Conservation (phyloP, 2,888 invertebrate genomes). For the Epinotia ramella region DNA sequence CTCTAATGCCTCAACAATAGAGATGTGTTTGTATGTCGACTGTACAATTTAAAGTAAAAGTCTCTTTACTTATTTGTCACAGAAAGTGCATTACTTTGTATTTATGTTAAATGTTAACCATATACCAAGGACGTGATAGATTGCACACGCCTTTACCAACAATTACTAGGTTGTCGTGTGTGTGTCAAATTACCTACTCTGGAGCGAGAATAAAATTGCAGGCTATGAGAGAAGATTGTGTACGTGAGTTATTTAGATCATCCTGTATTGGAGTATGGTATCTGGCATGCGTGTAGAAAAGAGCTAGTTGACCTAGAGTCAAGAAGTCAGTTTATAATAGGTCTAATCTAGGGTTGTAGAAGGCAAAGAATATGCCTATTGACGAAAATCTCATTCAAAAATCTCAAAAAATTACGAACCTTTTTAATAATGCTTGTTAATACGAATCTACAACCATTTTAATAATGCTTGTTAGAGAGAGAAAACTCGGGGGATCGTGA, state of each 20-base stretch:
- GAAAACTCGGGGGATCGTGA: too few species aligned
- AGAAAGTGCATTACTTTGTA: constrained; percentile 5
- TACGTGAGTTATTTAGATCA: constrained; percentile 16
- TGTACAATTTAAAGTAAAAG: constrained; percentile 13
- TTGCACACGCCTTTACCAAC: not conserved
- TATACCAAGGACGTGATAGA: constrained; percentile 7
- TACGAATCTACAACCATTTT: too few species aligned
- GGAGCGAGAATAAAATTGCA: not conserved
- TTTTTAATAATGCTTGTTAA: too few species aligned
- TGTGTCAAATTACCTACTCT: constrained; percentile 6
- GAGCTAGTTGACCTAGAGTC: not conserved
- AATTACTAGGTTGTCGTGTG: constrained; percentile 4
- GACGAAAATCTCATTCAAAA: too few species aligned
- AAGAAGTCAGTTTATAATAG: not conserved
- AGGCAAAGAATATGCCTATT: too few species aligned
- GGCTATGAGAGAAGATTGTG: not conserved
- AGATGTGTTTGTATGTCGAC: too few species aligned
- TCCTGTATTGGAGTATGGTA: not conserved
- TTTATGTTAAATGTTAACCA: constrained; percentile 18
- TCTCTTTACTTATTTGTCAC: not conserved
- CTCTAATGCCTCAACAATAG: too few species aligned
- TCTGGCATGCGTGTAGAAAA: not conserved
- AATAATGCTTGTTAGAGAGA: too few species aligned
- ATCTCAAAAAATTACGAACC: too few species aligned
- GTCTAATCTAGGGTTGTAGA: too few species aligned